These are phyloP conservation scores for Sclerodermus sp. DNA, from an alignment of 2,888 invertebrate species.

Conservation along the genomic window DNA sequence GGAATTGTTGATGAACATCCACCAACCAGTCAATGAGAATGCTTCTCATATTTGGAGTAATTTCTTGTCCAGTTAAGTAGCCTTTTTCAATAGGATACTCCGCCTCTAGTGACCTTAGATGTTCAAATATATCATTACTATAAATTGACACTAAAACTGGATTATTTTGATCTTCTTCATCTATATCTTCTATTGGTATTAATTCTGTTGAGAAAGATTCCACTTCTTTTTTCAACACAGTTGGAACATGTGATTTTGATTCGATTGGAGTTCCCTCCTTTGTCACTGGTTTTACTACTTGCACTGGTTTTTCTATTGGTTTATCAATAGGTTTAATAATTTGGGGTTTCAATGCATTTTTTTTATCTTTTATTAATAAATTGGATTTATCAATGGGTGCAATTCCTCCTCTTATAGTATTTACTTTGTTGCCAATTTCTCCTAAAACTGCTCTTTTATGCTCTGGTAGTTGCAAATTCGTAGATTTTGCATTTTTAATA, in stretches of 20 bases:
- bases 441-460: slow-evolving; percentile 58
- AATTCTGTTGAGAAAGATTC: slow-evolving; percentile 46
- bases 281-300: slow-evolving; percentile 34
- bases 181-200: slow-evolving; percentile 70
- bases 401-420: slow-evolving; percentile 49
- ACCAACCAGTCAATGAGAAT: slow-evolving; percentile 93
- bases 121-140: slow-evolving; percentile 85
- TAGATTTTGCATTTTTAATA: slow-evolving; percentile 39
- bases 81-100: slow-evolving; percentile 67
- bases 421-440: slow-evolving; percentile 61
- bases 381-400: slow-evolving; percentile 46
- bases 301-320: slow-evolving; percentile 31
- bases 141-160: slow-evolving; percentile 82
- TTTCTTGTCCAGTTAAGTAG: slow-evolving; percentile 70
- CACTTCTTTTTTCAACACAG: slow-evolving; percentile 19
- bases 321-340: slow-evolving; percentile 28
- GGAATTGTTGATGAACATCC: slow-evolving; percentile 87
- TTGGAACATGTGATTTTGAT: slow-evolving; percentile 1
- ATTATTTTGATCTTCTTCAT: slow-evolving; percentile 72
- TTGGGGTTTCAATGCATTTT: slow-evolving; percentile 22
- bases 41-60: slow-evolving; percentile 84
- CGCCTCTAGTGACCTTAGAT: slow-evolving; percentile 75
- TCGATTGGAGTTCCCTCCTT: slow-evolving; percentile 22
- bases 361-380: slow-evolving; percentile 35
- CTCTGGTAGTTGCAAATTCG: slow-evolving; percentile 20